Base-by-base conservation (phyloP, 2,113 vertebrate genomes). In the Callopanchax toddi region DNA sequence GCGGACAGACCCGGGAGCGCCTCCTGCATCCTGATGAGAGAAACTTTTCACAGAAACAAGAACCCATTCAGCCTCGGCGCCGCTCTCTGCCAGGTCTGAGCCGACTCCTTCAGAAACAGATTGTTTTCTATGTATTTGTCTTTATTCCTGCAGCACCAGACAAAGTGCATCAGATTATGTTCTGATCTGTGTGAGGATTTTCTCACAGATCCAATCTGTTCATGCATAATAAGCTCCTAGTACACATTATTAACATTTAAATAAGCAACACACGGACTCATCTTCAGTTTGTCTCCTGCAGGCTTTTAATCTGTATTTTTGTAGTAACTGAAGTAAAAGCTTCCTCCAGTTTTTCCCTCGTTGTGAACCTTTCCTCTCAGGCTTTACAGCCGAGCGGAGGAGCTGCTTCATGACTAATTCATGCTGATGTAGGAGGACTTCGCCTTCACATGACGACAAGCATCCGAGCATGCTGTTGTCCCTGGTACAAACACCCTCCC, bases 381-480 rank as follows among this genome's bases (percentile, higher is more conserved):
- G 29, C 29, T 32, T 67, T 74, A 39, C 65, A 78, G 51, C 66
- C 73, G 55, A 53, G 6, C 51, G 21, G 62, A 42, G 21, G n/a
- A 67, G 51, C 72, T 75, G 75, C 58, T 78, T 87, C 79, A 84
- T 89, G 84, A 77, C 59, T 83, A 71, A 86, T 88, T 84, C 85
- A 83, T 82, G 74, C n/a, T 51, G 64, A 81, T 39, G 83, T 83
- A 58, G 85, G 84, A 86, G 83, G 65, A 5, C 56, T 60, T 75
- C 62, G 53, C 62, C 73, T 60, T 76, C 84, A 71, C 75, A 36
- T 71, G 77, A 75, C 42, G 48, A 2, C 13, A 67, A 34, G 20
- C 3, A 58, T 75, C 42, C 53, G 10, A 51, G 37, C 61, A 32
- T 54, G 67, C 18, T 44, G 66, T 22, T 50, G 52, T 66, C 21